Evolutionary conservation across 2,797 vertebrate species (phyloP), one percentile per base, ranked within the genome.

Genomic region (Emydoidea blandingii): DNA sequence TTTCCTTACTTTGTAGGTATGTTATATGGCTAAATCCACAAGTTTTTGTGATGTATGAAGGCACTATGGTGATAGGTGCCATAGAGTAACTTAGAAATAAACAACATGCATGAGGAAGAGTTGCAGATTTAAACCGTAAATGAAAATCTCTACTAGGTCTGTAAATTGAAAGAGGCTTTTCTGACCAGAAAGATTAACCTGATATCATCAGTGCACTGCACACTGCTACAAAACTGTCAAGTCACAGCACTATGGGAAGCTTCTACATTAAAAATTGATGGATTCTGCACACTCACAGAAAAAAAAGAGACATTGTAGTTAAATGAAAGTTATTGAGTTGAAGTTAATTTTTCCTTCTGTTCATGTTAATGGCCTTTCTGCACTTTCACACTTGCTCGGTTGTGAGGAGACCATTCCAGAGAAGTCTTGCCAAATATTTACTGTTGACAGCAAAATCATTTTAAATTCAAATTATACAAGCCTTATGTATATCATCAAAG

Each of bases 371-470:
- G 8, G 9, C 80, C 19, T 83, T 90, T 81, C 27, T 37, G 8
- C 89, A 68, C 78, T 94, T 86, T 86, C 19, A 27, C 59, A 3
- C 3, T 94, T 85, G 84, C 27, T 41, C 9, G 4, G 3, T 16
- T 80, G 11, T 84, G 18, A 68, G 4, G 41, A 78, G 16, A 82
- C 14, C 8, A 50, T 80, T 82, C 16, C 16, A 81, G 41, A 87
- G 53, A 93, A 91, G 41, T 49, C 52, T 79, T 91, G 84, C 5
- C 29, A 88, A 90, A 81, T 90, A 79, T 85, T 91, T 65, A 19
- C 88, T 92, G 62, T 54, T 47, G 68, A 59, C 34, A 85, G 3
- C 1, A 78, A 78, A 78, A 31, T 78, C 4, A 49, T 15, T 81
- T 79, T 34, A 85, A 85, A 81, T 93, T 49, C 86, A 56, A 12